These are phyloP conservation scores for Drosophila robusta DNA, from an alignment of 2,888 invertebrate species.

Conservation along the genomic window DNA sequence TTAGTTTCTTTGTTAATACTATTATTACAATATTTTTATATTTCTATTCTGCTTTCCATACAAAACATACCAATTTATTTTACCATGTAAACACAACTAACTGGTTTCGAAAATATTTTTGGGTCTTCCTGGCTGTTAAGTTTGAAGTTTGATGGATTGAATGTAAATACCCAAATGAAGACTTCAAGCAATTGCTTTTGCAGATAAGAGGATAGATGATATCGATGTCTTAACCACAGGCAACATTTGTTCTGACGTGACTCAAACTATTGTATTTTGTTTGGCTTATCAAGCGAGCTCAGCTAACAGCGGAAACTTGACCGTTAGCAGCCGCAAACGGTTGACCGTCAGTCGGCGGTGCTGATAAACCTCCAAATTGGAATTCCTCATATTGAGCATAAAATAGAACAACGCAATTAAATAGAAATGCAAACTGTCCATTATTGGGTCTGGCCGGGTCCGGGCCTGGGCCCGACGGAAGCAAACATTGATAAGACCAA, in stretches of 20 bases:
- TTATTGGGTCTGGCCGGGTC: slow-evolving; percentile 13
- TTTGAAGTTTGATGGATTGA: too few relatives aligned
- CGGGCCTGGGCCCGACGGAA: slow-evolving; percentile 52
- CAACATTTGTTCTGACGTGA: slow-evolving; percentile 7
- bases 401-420: slow-evolving; percentile 35
- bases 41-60: too few relatives aligned
- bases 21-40: too few relatives aligned
- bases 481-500: slow-evolving; percentile 71
- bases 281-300: slow-evolving; percentile 41
- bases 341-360: slow-evolving; percentile 13
- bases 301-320: slow-evolving; percentile 43
- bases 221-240: background rate
- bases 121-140: too few relatives aligned
- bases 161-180: too few relatives aligned
- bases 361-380: slow-evolving; percentile 39
- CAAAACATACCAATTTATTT: too few relatives aligned
- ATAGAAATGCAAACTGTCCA: slow-evolving; percentile 59
- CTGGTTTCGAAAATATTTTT: too few relatives aligned
- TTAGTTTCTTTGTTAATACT: too few relatives aligned
- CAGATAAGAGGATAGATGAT: background rate
- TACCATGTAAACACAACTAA: too few relatives aligned
- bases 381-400: slow-evolving; percentile 22
- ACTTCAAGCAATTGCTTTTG: background rate
- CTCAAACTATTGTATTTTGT: slow-evolving; percentile 3
- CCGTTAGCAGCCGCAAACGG: slow-evolving; percentile 32